A percentile compares a stretch with the other conserved stretches of the same genome.
Conservation (phyloP, 1,140 invertebrate genomes). For the Leptinotarsa texana region DNA sequence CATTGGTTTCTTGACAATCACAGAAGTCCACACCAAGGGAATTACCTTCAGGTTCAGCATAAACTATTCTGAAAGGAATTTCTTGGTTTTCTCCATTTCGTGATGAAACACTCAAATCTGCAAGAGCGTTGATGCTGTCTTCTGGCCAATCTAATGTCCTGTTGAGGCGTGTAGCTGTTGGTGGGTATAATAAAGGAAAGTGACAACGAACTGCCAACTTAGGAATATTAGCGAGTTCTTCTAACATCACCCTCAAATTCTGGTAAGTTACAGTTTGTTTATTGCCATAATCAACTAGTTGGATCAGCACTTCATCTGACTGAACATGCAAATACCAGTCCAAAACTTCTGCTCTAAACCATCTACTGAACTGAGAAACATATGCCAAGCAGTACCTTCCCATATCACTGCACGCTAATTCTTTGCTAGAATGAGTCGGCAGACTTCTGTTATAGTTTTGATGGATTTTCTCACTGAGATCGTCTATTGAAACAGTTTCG, state of each 20-base stretch:
- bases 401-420: conserved; percentile 15
- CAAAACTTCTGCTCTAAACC: conserved; percentile 24
- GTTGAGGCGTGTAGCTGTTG: conserved; percentile 33
- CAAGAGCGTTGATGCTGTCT: conserved; percentile 14
- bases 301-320: conserved; percentile 31
- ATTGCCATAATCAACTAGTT: conserved; percentile 42
- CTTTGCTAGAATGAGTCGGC: conserved; percentile 15
- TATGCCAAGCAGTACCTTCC: conserved; percentile 16
- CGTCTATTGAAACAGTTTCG: conserved; percentile 13
- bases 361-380: neutral
- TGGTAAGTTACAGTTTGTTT: conserved; percentile 28
- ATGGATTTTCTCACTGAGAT: neutral
- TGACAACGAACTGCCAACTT: conserved; percentile 40
- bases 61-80: conserved; percentile 8
- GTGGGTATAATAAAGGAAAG: conserved; percentile 37
- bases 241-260: conserved; percentile 34
- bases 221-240: conserved; percentile 37
- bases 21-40: conserved; percentile 17
- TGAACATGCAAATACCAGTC: conserved; percentile 27
- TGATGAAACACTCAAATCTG: neutral
- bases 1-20: neutral
- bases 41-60: neutral
- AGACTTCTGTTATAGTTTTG: neutral
- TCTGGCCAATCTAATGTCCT: conserved; percentile 33
- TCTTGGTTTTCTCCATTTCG: neutral